A percentile compares a stretch with the other conserved stretches of the same genome.
Conservation (phyloP, 2,888 invertebrate genomes). For the Crossocerus cetratus region DNA sequence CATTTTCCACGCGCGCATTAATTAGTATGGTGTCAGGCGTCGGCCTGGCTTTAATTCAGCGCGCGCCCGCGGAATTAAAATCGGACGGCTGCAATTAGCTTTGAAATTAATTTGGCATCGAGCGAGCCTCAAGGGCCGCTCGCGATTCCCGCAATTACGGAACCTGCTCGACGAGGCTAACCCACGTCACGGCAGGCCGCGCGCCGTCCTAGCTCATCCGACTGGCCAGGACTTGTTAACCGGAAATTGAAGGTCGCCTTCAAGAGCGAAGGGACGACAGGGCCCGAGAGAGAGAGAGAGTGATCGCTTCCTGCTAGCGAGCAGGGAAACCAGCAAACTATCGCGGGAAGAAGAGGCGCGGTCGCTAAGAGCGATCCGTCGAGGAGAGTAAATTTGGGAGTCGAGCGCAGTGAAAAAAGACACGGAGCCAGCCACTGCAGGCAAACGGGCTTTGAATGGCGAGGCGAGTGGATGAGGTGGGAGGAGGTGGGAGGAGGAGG, state of each 20-base stretch:
- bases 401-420: too few relatives aligned
- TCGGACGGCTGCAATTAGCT: slow-evolving; percentile 49
- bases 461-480: too few relatives aligned
- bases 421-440: too few relatives aligned
- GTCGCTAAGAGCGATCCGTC: too few relatives aligned
- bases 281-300: not conserved
- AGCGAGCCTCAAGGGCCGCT: slow-evolving; percentile 28
- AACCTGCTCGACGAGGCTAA: slow-evolving; percentile 41
- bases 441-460: too few relatives aligned
- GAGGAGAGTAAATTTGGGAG: too few relatives aligned
- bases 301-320: too few relatives aligned
- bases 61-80: slow-evolving; percentile 10
- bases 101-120: slow-evolving; percentile 50
- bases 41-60: slow-evolving; percentile 16
- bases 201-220: slow-evolving; percentile 30
- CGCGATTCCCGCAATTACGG: slow-evolving; percentile 50
- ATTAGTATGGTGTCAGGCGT: slow-evolving; percentile 25
- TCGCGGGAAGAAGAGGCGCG: too few relatives aligned
- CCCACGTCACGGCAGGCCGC: slow-evolving; percentile 28
- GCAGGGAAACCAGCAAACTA: too few relatives aligned
- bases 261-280: not conserved
- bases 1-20: slow-evolving; percentile 24
- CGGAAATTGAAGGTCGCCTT: slow-evolving; percentile 61
- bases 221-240: slow-evolving; percentile 43
- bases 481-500: not conserved